Conservation (phyloP, 2,888 invertebrate genomes). For the Ornithoptera alexandrae region DNA sequence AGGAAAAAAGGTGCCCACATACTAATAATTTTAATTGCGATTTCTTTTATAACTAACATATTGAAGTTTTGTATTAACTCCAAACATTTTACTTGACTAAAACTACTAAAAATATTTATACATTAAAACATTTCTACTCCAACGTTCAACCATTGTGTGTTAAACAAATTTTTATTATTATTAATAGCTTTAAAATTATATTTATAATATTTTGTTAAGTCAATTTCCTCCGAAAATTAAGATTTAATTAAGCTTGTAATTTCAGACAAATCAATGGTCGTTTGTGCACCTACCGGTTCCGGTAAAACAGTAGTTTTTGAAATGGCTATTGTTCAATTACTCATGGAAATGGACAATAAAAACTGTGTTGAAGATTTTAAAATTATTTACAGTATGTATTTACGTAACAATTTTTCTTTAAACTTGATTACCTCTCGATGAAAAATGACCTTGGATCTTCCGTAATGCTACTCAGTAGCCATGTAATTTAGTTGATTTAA, state of each 20-base stretch:
- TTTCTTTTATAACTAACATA: too few relatives aligned
- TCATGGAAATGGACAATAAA: conserved; percentile 76
- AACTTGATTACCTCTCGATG: not conserved
- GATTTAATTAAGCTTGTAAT: conserved; percentile 28
- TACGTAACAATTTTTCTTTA: not conserved
- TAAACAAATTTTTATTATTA: too few relatives aligned
- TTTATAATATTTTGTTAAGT: not conserved
- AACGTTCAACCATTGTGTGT: too few relatives aligned
- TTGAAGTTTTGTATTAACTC: too few relatives aligned
- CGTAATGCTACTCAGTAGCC: not conserved
- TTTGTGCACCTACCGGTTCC: conserved; percentile 90
- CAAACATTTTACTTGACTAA: too few relatives aligned
- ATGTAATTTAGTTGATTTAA: not conserved
- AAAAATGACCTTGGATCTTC: not conserved
- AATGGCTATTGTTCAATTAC: conserved; percentile 84
- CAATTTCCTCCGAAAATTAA: not conserved
- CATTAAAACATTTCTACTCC: too few relatives aligned
- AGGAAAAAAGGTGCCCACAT: not conserved
- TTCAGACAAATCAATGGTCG: conserved; percentile 84
- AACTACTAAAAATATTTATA: too few relatives aligned
- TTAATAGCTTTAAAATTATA: not conserved
- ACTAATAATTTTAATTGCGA: not conserved
- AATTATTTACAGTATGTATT: conserved; percentile 85
- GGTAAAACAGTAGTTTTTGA: conserved; percentile 92
- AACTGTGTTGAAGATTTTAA: conserved; percentile 75